A percentile compares a stretch with the other conserved stretches of the same genome.
These are phyloP conservation scores for Brachynemurus nebulosus DNA, from an alignment of 2,888 invertebrate genomes.

Conservation along the genomic window DNA sequence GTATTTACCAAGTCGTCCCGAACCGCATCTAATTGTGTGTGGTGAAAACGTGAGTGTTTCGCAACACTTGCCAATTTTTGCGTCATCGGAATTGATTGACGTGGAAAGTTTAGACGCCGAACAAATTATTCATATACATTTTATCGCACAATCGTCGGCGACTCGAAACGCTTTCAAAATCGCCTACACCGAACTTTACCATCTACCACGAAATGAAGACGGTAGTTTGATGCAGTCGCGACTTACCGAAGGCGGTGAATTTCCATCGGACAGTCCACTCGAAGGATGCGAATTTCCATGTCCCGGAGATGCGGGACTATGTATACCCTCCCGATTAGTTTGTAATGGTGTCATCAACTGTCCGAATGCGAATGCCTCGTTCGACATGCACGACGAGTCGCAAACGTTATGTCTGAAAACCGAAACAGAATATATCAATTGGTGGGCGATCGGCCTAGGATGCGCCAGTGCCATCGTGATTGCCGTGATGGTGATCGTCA, in stretches of 20 bases:
- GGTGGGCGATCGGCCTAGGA: conserved; percentile 10
- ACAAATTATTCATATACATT: conserved; percentile 53
- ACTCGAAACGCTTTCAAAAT: conserved; percentile 76
- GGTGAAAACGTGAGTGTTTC: conserved; percentile 75
- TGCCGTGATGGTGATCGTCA: background rate
- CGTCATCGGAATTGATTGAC: conserved; percentile 56
- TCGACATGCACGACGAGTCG: conserved; percentile 53
- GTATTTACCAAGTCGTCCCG: conserved; percentile 54
- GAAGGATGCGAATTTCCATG: conserved; percentile 75
- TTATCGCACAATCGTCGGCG: conserved; percentile 41
- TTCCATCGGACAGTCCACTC: conserved; percentile 29
- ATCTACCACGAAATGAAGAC: conserved; percentile 70
- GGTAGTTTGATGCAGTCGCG: conserved; percentile 67
- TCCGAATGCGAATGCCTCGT: conserved; percentile 48
- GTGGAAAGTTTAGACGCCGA: conserved; percentile 42
- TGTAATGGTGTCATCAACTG: conserved; percentile 84
- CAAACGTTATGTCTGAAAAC: conserved; percentile 47
- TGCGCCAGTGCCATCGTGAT: conserved; percentile 3
- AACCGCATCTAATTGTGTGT: conserved; percentile 68
- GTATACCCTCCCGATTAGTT: conserved; percentile 69
- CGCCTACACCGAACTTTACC: conserved; percentile 80
- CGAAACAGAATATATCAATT: conserved; percentile 5
- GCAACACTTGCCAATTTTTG: conserved; percentile 63
- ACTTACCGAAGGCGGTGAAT: conserved; percentile 44
- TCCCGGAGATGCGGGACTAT: conserved; percentile 68